A percentile compares a stretch with the other conserved stretches of the same genome.
Evolutionary conservation across 2,113 vertebrate genomes (phyloP).

Genomic region (Barbus barbus): DNA sequence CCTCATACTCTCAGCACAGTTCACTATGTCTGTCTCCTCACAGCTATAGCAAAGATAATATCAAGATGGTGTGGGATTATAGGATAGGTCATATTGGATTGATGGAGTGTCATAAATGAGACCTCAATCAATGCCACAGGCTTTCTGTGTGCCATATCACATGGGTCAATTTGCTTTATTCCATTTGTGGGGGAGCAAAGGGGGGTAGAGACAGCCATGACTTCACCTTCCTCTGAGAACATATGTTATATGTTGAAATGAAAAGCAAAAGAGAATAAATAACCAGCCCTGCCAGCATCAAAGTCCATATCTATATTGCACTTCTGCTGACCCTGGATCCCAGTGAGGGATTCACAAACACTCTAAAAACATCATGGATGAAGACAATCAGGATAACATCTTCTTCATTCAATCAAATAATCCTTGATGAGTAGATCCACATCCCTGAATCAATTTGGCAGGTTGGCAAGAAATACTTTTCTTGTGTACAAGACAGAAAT

Average conservation of each 20-base stretch:
- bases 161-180: conserved; percentile 47
- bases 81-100: conserved; percentile 36
- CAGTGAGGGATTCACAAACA: neutral
- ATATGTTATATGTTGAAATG: neutral
- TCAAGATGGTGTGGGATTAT: conserved; percentile 37
- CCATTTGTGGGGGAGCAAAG: neutral
- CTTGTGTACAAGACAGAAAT: neutral
- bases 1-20: neutral
- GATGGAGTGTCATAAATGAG: conserved; percentile 37
- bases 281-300: neutral
- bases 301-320: neutral
- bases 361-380: neutral
- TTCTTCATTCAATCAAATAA: neutral
- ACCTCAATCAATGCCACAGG: conserved; percentile 35
- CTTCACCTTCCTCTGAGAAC: conserved; percentile 8
- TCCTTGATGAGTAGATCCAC: neutral
- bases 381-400: neutral
- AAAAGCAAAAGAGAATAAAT: conserved; percentile 14
- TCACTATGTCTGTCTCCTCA: conserved; percentile 2
- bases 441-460: neutral
- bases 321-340: neutral
- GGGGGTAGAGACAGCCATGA: conserved; percentile 2
- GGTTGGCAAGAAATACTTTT: neutral
- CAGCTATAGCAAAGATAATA: conserved; percentile 11
- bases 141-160: conserved; percentile 38